These are phyloP conservation scores for Heterodera carotae DNA, from an alignment of 1,140 invertebrate genomes.

Conservation along the genomic window DNA sequence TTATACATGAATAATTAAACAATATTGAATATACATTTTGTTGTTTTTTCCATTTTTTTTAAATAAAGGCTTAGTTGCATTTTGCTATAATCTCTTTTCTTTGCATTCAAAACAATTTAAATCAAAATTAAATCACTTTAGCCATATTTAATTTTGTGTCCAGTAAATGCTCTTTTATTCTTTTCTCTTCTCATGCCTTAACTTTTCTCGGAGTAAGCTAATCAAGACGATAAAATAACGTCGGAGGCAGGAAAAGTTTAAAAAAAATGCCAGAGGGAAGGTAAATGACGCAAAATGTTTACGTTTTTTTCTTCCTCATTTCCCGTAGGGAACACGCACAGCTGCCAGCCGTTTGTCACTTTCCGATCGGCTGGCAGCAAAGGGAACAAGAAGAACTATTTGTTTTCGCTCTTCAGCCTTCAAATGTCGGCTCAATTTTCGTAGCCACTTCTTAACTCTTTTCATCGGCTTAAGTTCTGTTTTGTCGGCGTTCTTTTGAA, in stretches of 20 bases:
- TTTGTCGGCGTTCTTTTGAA: neutral
- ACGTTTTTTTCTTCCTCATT: neutral
- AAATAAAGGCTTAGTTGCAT: too few relatives aligned
- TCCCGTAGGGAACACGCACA: neutral
- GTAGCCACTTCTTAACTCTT: neutral
- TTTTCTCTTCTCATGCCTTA: too few relatives aligned
- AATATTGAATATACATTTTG: too few relatives aligned
- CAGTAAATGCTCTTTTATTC: too few relatives aligned
- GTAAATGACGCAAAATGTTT: neutral
- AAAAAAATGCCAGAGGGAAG: neutral
- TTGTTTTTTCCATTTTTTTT: too few relatives aligned
- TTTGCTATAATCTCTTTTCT: too few relatives aligned
- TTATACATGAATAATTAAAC: too few relatives aligned
- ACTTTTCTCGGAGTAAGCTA: too few relatives aligned
- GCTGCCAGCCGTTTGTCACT: neutral
- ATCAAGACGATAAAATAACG: too few relatives aligned
- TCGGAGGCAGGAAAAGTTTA: neutral
- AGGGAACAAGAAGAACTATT: neutral
- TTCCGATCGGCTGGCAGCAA: constrained; percentile 1
- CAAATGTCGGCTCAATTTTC: neutral
- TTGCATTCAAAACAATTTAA: too few relatives aligned
- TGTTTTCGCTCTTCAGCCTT: neutral
- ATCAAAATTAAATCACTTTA: too few relatives aligned
- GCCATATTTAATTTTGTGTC: too few relatives aligned
- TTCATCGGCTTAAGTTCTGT: neutral